A percentile compares a stretch with the other conserved stretches of the same genome.
These are phyloP conservation scores for Drosophila biarmipes DNA, from an alignment of 1,140 invertebrate species.

Conservation along the genomic window DNA sequence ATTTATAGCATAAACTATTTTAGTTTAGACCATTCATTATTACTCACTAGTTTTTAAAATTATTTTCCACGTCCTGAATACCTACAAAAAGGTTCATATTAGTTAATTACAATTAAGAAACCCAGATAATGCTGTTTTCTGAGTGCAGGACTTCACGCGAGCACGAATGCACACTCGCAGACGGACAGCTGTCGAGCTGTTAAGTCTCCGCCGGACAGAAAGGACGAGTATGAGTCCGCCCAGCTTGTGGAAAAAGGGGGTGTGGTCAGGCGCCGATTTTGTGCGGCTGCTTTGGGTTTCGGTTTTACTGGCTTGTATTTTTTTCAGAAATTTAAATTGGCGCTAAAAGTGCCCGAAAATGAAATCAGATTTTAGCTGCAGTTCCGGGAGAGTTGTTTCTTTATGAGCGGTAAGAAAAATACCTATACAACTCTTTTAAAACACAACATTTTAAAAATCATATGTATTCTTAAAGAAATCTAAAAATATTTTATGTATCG, in stretches of 20 bases:
- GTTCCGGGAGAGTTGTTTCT: neutral
- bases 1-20: too few relatives aligned
- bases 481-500: neutral
- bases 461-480: too few relatives aligned
- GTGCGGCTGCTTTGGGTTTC: conserved; percentile 45
- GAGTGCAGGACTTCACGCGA: conserved; percentile 10
- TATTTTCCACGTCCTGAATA: too few relatives aligned
- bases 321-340: conserved; percentile 5
- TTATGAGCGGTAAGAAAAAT: neutral
- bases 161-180: conserved; percentile 24
- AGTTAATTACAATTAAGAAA: too few relatives aligned
- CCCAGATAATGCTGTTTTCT: neutral
- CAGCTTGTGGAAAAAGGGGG: conserved; percentile 30
- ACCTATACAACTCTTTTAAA: neutral
- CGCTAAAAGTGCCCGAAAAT: conserved; percentile 7
- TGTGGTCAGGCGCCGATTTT: conserved; percentile 49
- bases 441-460: neutral
- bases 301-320: conserved; percentile 14
- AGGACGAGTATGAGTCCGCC: conserved; percentile 30
- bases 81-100: too few relatives aligned
- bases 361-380: conserved; percentile 24
- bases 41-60: too few relatives aligned
- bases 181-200: conserved; percentile 61
- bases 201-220: conserved; percentile 63
- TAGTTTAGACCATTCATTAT: too few relatives aligned